Conservation (phyloP, 2,888 invertebrate genomes). For the Choristoneura rosaceana region DNA sequence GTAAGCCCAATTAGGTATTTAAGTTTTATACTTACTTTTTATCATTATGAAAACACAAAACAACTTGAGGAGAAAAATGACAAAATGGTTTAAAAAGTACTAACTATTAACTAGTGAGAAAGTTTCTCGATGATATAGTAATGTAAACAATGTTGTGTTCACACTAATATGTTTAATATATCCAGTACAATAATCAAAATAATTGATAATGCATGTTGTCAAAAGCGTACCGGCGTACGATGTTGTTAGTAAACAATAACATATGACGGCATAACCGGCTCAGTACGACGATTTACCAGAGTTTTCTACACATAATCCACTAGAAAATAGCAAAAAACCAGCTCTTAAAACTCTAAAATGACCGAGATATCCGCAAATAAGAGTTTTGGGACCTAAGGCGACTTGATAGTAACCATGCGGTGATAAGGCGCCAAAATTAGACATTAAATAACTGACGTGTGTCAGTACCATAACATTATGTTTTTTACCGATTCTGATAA, state of each 20-base stretch:
- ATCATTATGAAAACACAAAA: neutral
- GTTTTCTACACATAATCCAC: slow-evolving; percentile 51
- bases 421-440: slow-evolving; percentile 76
- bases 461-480: slow-evolving; percentile 7
- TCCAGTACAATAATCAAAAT: slow-evolving; percentile 40
- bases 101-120: slow-evolving; percentile 10
- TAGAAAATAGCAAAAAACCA: slow-evolving; percentile 51
- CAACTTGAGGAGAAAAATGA: neutral
- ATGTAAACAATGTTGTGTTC: slow-evolving; percentile 27
- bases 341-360: slow-evolving; percentile 45
- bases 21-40: neutral
- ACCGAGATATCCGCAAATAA: slow-evolving; percentile 53
- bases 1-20: neutral
- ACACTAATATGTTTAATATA: slow-evolving; percentile 38
- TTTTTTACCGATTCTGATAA: neutral
- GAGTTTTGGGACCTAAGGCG: slow-evolving; percentile 48
- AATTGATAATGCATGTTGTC: slow-evolving; percentile 47
- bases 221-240: slow-evolving; percentile 66
- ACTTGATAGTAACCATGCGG: slow-evolving; percentile 69
- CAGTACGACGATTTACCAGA: slow-evolving; percentile 47
- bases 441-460: slow-evolving; percentile 53
- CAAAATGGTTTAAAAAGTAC: neutral
- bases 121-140: slow-evolving; percentile 16
- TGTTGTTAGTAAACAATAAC: slow-evolving; percentile 84
- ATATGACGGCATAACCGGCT: slow-evolving; percentile 67